Base-by-base conservation (phyloP, 1,140 invertebrate genomes). In the Cylas formicarius region DNA sequence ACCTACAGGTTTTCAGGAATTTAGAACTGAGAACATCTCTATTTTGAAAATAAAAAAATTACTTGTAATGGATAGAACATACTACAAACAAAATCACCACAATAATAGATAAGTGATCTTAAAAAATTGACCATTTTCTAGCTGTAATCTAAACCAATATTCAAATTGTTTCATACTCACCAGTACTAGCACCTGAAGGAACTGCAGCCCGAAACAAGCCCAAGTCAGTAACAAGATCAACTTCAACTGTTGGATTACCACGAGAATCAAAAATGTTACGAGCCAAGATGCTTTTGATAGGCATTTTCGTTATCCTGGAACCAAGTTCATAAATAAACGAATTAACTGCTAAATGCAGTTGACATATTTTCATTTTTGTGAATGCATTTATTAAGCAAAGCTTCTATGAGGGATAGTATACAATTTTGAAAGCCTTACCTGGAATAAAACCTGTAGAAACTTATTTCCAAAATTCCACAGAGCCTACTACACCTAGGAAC, bases 171-270 rank as follows among this genome's bases (percentile, higher is more conserved):
- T 28, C 14, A 4, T 3, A 49, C 22, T 36, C 55, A 60, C 89
- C 96, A 58, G 95, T 99, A 8, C 91, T 97, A 11, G 95, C 96
- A 44, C 95, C 96, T 43, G 91, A 96, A 23, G 96, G 96, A 11
- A 99, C 96, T 38, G 93, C 94, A 52, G 95, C 92, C 47, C 94
- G 78, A 74, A 97, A 98, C 10, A 94, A 69, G 38, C 92, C 94
- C 58, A 81, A 65, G 19, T 86, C 82, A 26, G 82, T 84, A 16
- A 81, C 78, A 33, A 95, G 68, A 67, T 94, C 90, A 48, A 94
- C 96, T 72, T 99, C 96, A 32, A 99, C 91, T 31, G 96, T 99
- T 47, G 96, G 96, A 66, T 99, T 98, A 47, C 96, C 96, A 71
- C 96, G 86, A 51, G 93, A 97, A 70, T 99, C 96, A 68, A 90